Conservation (phyloP, 2,797 vertebrate species). For the Gymnoscopelus microlampas region DNA sequence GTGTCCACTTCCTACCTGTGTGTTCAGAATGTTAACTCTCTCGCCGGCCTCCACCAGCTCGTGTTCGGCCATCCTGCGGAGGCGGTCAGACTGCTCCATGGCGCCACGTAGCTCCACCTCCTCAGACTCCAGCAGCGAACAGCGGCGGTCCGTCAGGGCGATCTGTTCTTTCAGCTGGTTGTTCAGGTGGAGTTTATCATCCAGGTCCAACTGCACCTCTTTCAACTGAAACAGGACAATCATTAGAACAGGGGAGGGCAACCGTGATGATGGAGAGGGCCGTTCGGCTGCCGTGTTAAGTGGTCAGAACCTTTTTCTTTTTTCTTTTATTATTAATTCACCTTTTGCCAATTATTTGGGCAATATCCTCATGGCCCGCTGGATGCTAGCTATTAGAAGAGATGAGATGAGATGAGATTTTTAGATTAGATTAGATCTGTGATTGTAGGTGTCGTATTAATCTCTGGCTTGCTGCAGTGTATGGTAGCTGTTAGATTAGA, state of each 20-base stretch:
- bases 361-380: no score
- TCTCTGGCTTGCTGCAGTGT: no score
- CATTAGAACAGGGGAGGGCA: no score
- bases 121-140: conserved; percentile 83
- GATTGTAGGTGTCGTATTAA: neutral
- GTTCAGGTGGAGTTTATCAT: conserved; percentile 81
- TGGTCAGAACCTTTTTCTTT: no score
- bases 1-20: conserved; percentile 82
- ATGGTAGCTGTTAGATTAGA: no score
- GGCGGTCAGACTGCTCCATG: conserved; percentile 87
- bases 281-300: no score
- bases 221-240: conserved; percentile 55
- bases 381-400: no score
- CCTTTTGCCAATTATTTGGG: no score
- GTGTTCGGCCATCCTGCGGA: conserved; percentile 87
- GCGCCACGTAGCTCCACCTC: conserved; percentile 85
- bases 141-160: conserved; percentile 85
- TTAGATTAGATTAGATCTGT: no score
- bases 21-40: conserved; percentile 85
- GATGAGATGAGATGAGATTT: no score
- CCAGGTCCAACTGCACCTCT: conserved; percentile 88
- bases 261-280: no score
- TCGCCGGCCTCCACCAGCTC: conserved; percentile 89
- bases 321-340: no score
- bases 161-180: conserved; percentile 89